phyloP scores from a whole-genome alignment of 1,140 invertebrate species.

The Heliconius hermathena region DNA sequence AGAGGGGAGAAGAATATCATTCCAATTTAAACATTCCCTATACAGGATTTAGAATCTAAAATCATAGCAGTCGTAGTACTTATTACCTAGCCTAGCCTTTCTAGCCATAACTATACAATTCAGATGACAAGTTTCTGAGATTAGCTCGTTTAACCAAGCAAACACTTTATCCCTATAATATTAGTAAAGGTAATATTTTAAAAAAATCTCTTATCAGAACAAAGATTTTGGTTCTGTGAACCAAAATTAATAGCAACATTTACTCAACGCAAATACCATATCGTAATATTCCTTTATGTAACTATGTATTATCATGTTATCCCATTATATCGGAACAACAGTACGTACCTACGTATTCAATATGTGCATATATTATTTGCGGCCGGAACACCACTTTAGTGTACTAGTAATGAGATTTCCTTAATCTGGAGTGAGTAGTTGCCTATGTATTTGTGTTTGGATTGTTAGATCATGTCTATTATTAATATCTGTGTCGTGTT shows the following conservation, averaged over 20 bases:
- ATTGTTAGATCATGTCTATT: conserved; percentile 23
- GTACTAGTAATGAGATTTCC: conserved; percentile 52
- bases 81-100: no score
- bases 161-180: no score
- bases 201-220: no score
- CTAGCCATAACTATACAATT: no score
- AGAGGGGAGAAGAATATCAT: no score
- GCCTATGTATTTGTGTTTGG: conserved; percentile 21
- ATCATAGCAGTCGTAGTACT: no score
- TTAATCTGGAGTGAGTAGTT: conserved; percentile 33
- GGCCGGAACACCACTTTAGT: conserved; percentile 43
- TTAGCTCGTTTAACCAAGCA: no score
- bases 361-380: conserved; percentile 46
- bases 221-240: neutral
- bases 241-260: neutral
- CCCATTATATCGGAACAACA: conserved; percentile 22
- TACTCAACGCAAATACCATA: neutral
- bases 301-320: neutral
- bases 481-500: conserved; percentile 2
- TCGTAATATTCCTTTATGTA: neutral
- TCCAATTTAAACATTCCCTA: no score
- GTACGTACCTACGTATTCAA: conserved; percentile 38
- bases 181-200: no score
- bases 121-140: no score
- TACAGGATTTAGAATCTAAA: no score